Evolutionary conservation across 2,797 vertebrate genomes (phyloP).

Genomic region (Sebastiscus tertius): DNA sequence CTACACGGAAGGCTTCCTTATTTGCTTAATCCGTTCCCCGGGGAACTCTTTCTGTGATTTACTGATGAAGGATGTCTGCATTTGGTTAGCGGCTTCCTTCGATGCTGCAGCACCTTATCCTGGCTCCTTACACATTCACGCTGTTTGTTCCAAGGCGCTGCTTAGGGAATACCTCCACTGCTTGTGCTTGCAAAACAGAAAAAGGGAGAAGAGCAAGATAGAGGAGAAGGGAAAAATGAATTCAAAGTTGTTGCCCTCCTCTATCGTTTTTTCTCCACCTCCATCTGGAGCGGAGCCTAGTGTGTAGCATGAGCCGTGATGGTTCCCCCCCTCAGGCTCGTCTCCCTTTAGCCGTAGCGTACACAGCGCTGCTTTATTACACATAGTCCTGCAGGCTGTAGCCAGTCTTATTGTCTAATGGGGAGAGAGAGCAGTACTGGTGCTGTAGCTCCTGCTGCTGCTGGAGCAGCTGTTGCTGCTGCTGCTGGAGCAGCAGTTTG

Average conservation of each 20-base stretch:
- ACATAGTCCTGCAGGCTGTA: constrained; percentile 90
- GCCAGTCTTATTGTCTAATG: constrained; percentile 87
- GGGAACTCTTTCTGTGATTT: constrained; percentile 74
- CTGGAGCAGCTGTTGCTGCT: constrained; percentile 83
- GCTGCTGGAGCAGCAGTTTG: constrained; percentile 82
- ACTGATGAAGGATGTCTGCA: constrained; percentile 77
- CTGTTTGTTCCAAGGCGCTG: constrained; percentile 72
- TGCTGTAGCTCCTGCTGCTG: constrained; percentile 87
- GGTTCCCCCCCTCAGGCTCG: constrained; percentile 58
- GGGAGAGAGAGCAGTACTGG: constrained; percentile 87
- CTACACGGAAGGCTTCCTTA: constrained; percentile 69
- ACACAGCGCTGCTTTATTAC: constrained; percentile 64
- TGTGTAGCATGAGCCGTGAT: constrained; percentile 49
- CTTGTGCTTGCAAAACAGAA: constrained; percentile 85
- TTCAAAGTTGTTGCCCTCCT: constrained; percentile 70
- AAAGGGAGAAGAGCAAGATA: constrained; percentile 52
- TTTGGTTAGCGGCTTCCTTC: constrained; percentile 72
- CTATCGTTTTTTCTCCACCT: constrained; percentile 51
- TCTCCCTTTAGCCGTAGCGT: constrained; percentile 57
- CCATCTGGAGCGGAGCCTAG: constrained; percentile 50
- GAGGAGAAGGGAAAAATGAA: constrained; percentile 42
- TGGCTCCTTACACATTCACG: constrained; percentile 65
- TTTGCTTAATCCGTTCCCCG: constrained; percentile 78
- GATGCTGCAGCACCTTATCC: constrained; percentile 71
- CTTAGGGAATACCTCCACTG: constrained; percentile 79